Conservation (phyloP, 2,113 vertebrate species). For the Aptenodytes patagonicus region DNA sequence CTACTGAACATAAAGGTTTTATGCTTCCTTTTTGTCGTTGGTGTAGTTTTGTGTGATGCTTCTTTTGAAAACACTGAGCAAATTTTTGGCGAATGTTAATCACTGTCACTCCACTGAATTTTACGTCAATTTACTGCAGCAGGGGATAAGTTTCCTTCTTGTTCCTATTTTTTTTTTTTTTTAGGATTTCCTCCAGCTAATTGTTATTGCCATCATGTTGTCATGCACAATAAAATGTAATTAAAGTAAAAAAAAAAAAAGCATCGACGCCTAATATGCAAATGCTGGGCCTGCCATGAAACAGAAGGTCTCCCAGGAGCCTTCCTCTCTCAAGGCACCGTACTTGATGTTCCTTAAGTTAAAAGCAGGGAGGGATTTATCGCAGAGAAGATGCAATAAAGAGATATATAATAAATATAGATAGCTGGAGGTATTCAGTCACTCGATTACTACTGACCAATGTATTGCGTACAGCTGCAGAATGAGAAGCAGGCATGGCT, state of each 20-base stretch:
- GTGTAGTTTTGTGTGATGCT: not conserved
- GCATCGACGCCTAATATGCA: not conserved
- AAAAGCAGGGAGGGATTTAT: not conserved
- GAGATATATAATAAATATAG: not conserved
- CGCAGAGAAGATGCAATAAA: not conserved
- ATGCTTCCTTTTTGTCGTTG: not conserved
- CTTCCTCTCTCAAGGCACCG: not conserved
- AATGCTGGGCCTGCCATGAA: not conserved
- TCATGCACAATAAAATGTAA: constrained; percentile 14
- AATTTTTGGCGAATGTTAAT: not conserved
- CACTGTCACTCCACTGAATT: not conserved
- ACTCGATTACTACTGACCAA: not conserved
- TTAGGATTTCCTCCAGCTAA: constrained; percentile 5
- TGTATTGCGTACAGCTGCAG: not conserved
- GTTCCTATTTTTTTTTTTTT: not conserved
- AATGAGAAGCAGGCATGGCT: not conserved
- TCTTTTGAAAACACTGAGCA: not conserved
- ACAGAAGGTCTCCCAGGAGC: not conserved
- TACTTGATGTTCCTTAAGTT: not conserved
- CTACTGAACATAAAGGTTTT: not conserved
- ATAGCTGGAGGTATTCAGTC: not conserved
- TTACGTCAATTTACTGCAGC: not conserved
- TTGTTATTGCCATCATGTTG: not conserved
- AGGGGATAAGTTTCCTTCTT: not conserved
- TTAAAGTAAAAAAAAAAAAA: constrained; percentile 27